A percentile compares a stretch with the other conserved stretches of the same genome.
These are phyloP conservation scores for Botrylloides violaceus DNA, from an alignment of 23 tunicate species.

Conservation along the genomic window DNA sequence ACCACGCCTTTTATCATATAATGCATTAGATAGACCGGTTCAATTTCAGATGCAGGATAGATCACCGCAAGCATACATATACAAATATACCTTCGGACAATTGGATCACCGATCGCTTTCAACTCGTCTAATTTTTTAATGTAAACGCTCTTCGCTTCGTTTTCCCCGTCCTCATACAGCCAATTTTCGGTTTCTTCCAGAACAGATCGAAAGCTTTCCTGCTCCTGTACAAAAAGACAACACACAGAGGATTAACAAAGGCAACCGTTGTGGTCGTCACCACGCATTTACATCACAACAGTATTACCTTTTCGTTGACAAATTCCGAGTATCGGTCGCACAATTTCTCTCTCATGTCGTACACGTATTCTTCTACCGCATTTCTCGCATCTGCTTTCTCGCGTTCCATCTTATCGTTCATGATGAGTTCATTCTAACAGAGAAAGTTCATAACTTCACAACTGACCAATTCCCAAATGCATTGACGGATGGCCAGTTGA, in stretches of 20 bases:
- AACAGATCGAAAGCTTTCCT: conserved; percentile 19
- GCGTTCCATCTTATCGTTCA: conserved; percentile 77
- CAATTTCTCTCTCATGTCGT: conserved; percentile 73
- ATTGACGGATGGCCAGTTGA: too few relatives aligned
- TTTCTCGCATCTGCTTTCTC: conserved; percentile 78
- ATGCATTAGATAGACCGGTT: neutral
- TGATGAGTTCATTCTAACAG: conserved; percentile 55
- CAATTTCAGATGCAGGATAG: too few relatives aligned
- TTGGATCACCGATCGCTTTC: conserved; percentile 55
- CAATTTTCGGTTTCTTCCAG: conserved; percentile 74
- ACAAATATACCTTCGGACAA: conserved; percentile 38
- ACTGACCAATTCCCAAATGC: too few relatives aligned
- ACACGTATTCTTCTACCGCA: conserved; percentile 88
- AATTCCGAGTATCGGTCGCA: conserved; percentile 43
- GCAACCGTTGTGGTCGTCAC: too few relatives aligned
- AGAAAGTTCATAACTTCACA: neutral
- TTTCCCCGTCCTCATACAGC: conserved; percentile 92
- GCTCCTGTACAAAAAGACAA: conserved; percentile 27
- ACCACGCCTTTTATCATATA: too few relatives aligned
- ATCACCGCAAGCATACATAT: too few relatives aligned
- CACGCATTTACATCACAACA: neutral
- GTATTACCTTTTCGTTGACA: conserved; percentile 63
- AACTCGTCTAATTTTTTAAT: conserved; percentile 33
- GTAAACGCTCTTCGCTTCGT: conserved; percentile 66
- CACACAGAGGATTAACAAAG: neutral